Conservation (phyloP, 2,113 vertebrate genomes). For the Labeo catla region DNA sequence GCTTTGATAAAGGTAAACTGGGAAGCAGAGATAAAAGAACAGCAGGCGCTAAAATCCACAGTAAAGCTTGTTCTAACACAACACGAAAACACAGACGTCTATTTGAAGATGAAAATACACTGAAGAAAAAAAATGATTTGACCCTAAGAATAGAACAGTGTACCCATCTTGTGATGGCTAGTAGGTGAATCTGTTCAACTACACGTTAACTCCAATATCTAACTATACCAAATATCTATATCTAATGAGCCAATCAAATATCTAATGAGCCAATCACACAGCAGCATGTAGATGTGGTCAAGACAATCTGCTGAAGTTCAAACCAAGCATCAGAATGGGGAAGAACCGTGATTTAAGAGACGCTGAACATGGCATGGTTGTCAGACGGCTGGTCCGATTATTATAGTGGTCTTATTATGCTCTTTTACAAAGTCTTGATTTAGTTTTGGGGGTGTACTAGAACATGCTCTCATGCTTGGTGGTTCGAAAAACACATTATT, state of each 20-base stretch:
- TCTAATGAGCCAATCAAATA: too few species aligned
- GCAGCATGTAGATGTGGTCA: too few species aligned
- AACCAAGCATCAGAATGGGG: neutral
- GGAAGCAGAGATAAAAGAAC: slow-evolving; percentile 29
- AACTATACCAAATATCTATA: too few species aligned
- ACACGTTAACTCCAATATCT: neutral
- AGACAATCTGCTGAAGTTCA: too few species aligned
- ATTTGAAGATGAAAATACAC: neutral
- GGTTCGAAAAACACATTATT: too few species aligned
- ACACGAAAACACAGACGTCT: neutral
- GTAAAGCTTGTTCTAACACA: slow-evolving; percentile 24
- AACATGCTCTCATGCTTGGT: too few species aligned
- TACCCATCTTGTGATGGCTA: neutral
- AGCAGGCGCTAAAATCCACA: slow-evolving; percentile 30
- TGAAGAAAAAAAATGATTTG: neutral
- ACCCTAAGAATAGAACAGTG: neutral
- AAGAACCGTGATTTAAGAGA: neutral
- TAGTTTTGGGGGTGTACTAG: too few species aligned
- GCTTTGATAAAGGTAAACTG: slow-evolving; percentile 37
- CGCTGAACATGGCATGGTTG: too few species aligned
- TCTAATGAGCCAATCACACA: too few species aligned
- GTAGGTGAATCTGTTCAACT: neutral
- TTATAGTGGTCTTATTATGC: too few species aligned
- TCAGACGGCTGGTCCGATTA: too few species aligned
- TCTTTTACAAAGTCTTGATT: too few species aligned